Base-by-base conservation (phyloP, 2,888 invertebrate genomes). In the Andricus quercusramuli region DNA sequence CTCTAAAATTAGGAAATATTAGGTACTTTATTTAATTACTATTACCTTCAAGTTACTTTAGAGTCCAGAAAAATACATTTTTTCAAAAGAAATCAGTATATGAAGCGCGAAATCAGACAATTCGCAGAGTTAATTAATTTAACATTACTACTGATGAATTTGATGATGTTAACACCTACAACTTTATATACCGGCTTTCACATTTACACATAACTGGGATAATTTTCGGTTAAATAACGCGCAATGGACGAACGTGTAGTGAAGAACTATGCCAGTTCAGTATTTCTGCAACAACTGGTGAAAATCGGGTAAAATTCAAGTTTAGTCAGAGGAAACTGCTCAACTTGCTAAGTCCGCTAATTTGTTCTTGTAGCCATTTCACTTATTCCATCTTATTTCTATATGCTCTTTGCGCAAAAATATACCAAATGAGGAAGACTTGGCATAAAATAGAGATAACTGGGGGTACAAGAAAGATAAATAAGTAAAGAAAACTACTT, bases 221-320 rank as follows among this genome's bases (percentile, higher is more conserved):
- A 51, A 51, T 47, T 51, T 25, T 68, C 20, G 25, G 6, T 70
- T 70, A 51, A 70, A 47, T 47, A 51, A 47, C 29, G 25, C 11
- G 17, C 32, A 70, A n/a, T 51, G 29, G 5, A 51, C 51, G 20
- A 32, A 47, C 6, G 20, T 70, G 51, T n/a, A 3, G 29, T 51
- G 20, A 11, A 20, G 9, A 62, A 56, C 68, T 44, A 25, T 70
- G 29, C 13, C 5, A 51, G 20, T 70, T 70, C 11, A 9, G 51
- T 29, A 56, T 51, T 51, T 32, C 9, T 20, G 51, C n/a, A 51
- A 29, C 20, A 70, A 51, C 51, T 70, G 47, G 20, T 13, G 29
- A 70, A 70, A 51, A 70, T 29, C 51, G 47, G 29, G 29, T 70
- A 51, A 70, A 56, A n/a, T 20, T 56, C 51, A n/a, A 29, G 25